Evolutionary conservation across 1,140 invertebrate species (phyloP), one percentile per base, ranked within the genome.

Genomic region (Diorhabda carinulata): DNA sequence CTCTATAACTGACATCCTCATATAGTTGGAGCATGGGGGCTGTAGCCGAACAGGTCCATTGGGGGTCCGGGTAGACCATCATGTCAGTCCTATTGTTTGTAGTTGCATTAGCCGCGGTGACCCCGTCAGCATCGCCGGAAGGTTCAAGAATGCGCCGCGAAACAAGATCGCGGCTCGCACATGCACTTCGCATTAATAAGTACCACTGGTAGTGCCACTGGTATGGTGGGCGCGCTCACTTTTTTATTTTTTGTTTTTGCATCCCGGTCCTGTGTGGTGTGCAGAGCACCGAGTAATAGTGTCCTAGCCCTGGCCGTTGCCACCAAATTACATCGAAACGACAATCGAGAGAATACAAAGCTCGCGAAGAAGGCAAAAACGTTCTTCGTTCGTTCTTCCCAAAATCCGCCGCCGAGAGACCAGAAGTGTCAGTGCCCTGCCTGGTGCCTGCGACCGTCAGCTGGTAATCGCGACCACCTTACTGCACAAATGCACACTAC

Each of bases 61-160:
- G 79, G 6, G 78, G 77, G 70, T 82, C 81, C 5, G 80, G 80
- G 69, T 82, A 82, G 44, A 82, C 81, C 80, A 82, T 82, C 81
- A 82, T 82, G 64, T 72, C 76, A 69, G 70, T 67, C 56, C 66
- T 70, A 67, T 61, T 70, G 57, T 67, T 60, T 41, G 69, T 44
- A 58, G 62, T 61, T 64, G 74, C 71, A 64, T 59, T 65, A 41
- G 72, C 61, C 45, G 70, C 40, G 44, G 74, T 68, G 62, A 58
- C 71, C 59, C 66, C 74, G 66, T 70, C 73, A 65, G 67, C 67
- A 67, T 64, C 62, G 41, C 70, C 73, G 66, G 68, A 68, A 59
- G 74, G 73, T 67, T 77, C 76, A 68, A 76, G 73, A 63, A 77
- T 76, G 73, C 74, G 74, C 76, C 76, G 76, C 76, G 76, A 72